Conservation (phyloP, 2,888 invertebrate genomes). For the Tenthredo livida region DNA sequence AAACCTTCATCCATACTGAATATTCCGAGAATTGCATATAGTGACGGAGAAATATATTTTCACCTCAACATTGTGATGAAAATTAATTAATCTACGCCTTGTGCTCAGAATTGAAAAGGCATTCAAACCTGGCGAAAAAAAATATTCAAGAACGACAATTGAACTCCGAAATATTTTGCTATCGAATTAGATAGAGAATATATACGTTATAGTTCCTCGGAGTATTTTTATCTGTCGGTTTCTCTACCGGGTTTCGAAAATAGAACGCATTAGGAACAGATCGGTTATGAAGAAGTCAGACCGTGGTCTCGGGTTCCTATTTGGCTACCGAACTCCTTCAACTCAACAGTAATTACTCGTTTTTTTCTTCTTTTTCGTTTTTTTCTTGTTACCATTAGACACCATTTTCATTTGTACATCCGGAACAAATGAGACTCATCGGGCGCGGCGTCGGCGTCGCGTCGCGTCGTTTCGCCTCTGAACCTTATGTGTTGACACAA, state of each 20-base stretch:
- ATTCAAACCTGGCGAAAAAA: background rate
- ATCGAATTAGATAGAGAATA: background rate
- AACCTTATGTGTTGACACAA: background rate
- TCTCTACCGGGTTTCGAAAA: background rate
- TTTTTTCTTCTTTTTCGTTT: background rate
- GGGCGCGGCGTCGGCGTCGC: background rate
- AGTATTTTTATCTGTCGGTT: background rate
- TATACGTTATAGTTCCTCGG: background rate
- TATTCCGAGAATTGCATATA: background rate
- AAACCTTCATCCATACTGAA: background rate
- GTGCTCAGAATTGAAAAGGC: background rate
- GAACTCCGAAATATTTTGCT: background rate
- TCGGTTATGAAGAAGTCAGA: constrained; percentile 36
- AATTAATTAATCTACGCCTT: background rate
- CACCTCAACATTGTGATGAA: background rate
- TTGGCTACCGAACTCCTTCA: constrained; percentile 5
- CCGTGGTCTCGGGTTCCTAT: constrained; percentile 10
- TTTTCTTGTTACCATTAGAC: background rate
- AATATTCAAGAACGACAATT: background rate
- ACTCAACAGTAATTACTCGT: constrained; percentile 5
- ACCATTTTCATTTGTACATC: constrained; percentile 15
- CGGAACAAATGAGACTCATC: constrained; percentile 31
- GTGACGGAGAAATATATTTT: background rate
- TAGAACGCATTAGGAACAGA: constrained; percentile 39
- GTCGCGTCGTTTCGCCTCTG: background rate